Evolutionary conservation across 2,797 vertebrate species (phyloP).

Genomic region (Erpetoichthys calabaricus): DNA sequence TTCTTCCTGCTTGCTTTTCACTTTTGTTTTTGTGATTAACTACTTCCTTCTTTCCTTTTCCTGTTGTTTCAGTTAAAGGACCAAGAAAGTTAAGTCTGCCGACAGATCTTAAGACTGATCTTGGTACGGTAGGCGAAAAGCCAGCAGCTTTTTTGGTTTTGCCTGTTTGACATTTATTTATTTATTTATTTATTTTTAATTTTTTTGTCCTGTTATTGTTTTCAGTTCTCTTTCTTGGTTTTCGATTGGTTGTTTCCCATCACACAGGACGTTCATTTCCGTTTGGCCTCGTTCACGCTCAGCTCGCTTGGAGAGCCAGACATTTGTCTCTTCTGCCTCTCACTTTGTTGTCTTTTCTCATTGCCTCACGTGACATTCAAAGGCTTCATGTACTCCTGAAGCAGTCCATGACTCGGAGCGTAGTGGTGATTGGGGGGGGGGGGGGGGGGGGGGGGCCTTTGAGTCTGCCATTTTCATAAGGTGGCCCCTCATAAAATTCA

Average conservation of each 20-base stretch:
- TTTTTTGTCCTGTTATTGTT: conserved; percentile 26
- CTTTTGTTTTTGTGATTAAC: conserved; percentile 47
- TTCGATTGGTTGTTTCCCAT: background rate
- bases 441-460: too few species aligned
- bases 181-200: conserved; percentile 8
- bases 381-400: too few species aligned
- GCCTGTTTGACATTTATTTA: conserved; percentile 27
- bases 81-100: conserved; percentile 99
- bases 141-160: conserved; percentile 59
- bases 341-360: too few species aligned
- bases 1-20: conserved; percentile 27
- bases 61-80: conserved; percentile 98
- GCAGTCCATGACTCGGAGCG: too few species aligned
- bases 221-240: conserved; percentile 19
- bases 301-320: too few species aligned
- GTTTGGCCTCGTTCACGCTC: too few species aligned
- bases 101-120: conserved; percentile 99
- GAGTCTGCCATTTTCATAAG: too few species aligned
- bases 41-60: conserved; percentile 64
- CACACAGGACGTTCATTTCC: too few species aligned
- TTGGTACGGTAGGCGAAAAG: conserved; percentile 96
- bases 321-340: too few species aligned
- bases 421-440: too few species aligned
- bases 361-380: too few species aligned
- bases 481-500: too few species aligned